Base-by-base conservation (phyloP, 92 coral and sea anemone species). In the Zoanthus sansibaricus region DNA sequence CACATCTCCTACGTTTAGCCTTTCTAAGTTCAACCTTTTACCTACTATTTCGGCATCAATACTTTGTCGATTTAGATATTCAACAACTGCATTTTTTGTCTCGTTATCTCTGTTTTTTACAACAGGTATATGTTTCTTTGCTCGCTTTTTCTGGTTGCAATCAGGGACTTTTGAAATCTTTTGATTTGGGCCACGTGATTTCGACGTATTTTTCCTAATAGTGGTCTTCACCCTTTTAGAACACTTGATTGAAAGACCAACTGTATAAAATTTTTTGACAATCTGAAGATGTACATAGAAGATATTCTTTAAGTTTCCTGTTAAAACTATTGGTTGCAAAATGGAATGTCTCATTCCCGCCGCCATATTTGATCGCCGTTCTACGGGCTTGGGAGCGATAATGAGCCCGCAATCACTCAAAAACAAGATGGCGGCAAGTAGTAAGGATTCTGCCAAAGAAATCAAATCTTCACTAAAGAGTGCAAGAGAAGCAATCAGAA, bases 401-500 rank as follows among this genome's bases (percentile, higher is more conserved):
- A 61, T 51, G 88, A n/a, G 88, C 88, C 88, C 13, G 88, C 82
- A 72, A 73, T 72, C 17, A 73, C 49, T 32, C 58, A 69, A 48
- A 66, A 62, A 15, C 45, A 72, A 37, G 68, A 71, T 82, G 76
- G 86, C 83, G 71, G 77, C 89, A 88, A 92, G 58, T 25, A 92
- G 58, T 25, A 75, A 90, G 46, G 95, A 95, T 94, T 96, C 99
- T 80, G 30, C 93, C 86, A 97, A 95, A 71, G 98, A 97, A 87
- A 82, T 92, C 47, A 97, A 97, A 84, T 78, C 86, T 85, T 76
- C 90, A 54, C 86, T 97, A 58, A 95, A 91, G 88, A 97, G 84
- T 79, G 99, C 99, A 6, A 87, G 99, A 16, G 98, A 97, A 21
- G 91, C 95, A 20, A 97, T 97, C 66, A 90, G 95, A 78, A 97